Evolutionary conservation across 2,888 invertebrate species (phyloP).

Genomic region (Venustoraphidia nigricollis): DNA sequence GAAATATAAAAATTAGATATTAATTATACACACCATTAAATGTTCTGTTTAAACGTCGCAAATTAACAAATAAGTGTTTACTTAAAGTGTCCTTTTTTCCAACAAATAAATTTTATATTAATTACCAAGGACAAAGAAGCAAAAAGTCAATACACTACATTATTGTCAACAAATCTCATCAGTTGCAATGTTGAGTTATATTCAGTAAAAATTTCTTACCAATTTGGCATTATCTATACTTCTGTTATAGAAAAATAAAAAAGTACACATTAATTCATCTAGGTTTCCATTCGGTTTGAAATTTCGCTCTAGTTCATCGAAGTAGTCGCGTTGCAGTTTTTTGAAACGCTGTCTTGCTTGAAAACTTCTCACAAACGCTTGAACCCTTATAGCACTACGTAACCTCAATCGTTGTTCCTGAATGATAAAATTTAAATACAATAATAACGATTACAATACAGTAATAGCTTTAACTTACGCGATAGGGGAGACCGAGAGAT

Average conservation of each 20-base stretch:
- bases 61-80: no score
- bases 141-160: no score
- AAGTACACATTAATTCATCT: conserved; percentile 41
- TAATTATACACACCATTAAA: no score
- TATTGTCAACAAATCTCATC: no score
- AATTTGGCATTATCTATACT: conserved; percentile 49
- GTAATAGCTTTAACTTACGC: no score
- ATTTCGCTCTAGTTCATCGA: conserved; percentile 43
- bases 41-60: no score
- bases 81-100: no score
- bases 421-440: conserved; percentile 12
- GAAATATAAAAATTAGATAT: no score
- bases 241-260: conserved; percentile 64
- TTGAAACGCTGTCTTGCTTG: conserved; percentile 51
- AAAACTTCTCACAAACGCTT: conserved; percentile 66
- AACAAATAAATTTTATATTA: no score
- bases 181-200: no score
- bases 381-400: conserved; percentile 65
- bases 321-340: conserved; percentile 46
- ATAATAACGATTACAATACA: background rate
- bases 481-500: no score
- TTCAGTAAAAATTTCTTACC: conserved; percentile 25
- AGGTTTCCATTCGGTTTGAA: conserved; percentile 32
- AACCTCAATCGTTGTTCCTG: conserved; percentile 56
- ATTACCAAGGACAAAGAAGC: no score